Percentiles rank a stretch among this genome's conserved stretches.
Evolutionary conservation across 2,888 invertebrate genomes (phyloP).

Genomic region (Yponomeuta sedellus): DNA sequence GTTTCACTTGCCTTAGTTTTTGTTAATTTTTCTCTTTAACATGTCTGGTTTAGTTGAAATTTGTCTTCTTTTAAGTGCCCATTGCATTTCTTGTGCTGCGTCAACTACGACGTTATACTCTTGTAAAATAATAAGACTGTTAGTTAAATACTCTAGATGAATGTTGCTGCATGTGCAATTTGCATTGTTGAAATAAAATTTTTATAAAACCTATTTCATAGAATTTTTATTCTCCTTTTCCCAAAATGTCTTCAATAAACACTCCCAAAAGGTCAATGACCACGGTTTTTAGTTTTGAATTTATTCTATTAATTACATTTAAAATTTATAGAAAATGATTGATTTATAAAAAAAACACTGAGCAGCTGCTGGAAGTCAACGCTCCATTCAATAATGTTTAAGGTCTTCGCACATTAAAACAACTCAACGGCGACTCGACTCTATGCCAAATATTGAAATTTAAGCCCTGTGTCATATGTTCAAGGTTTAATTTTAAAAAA

Average conservation of each 20-base stretch:
- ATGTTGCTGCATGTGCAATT: constrained; percentile 49
- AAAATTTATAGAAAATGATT: no score
- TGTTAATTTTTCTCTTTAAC: constrained; percentile 15
- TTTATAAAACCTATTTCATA: constrained; percentile 35
- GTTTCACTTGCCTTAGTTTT: constrained; percentile 12
- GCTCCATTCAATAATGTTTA: no score
- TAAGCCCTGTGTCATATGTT: no score
- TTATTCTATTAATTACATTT: no score
- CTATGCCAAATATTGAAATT: no score
- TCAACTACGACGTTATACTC: constrained; percentile 63
- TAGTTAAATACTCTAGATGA: constrained; percentile 70
- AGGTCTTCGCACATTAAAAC: no score
- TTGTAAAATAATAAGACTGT: constrained; percentile 72
- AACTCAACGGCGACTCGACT: no score
- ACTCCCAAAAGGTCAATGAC: background rate
- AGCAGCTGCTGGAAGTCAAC: no score
- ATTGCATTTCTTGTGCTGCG: constrained; percentile 53
- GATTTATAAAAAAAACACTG: no score
- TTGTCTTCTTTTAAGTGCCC: constrained; percentile 51
- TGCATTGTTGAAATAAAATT: constrained; percentile 55
- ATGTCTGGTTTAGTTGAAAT: constrained; percentile 19
- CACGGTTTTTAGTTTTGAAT: no score
- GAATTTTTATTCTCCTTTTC: constrained; percentile 24
- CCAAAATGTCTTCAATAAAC: background rate
- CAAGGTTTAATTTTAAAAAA: no score